Conservation (phyloP, 1,140 invertebrate genomes). For the Drosophila subobscura region DNA sequence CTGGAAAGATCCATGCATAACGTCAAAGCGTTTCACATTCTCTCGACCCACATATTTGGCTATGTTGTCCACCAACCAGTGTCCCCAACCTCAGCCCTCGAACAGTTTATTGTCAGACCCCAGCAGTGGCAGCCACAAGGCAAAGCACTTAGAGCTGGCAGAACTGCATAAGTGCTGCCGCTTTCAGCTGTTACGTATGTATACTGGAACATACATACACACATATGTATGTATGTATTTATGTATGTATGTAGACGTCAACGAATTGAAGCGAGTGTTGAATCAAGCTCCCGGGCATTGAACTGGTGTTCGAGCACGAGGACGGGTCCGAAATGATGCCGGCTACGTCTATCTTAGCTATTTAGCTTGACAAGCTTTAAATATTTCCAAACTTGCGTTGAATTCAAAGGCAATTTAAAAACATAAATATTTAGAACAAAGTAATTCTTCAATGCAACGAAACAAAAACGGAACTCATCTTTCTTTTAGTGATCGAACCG, state of each 20-base stretch:
- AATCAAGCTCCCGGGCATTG: slow-evolving; percentile 50
- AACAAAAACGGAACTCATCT: neutral
- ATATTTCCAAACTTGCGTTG: slow-evolving; percentile 9
- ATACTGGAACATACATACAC: no score
- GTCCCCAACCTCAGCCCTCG: neutral
- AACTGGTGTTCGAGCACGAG: slow-evolving; percentile 21
- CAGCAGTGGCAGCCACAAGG: slow-evolving; percentile 41
- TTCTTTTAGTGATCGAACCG: slow-evolving; percentile 21
- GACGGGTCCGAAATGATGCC: neutral
- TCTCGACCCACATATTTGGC: slow-evolving; percentile 5
- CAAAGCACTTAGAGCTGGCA: slow-evolving; percentile 39
- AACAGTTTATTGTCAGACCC: slow-evolving; percentile 1
- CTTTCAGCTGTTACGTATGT: slow-evolving; percentile 13
- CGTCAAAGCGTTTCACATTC: neutral
- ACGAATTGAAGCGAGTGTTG: slow-evolving; percentile 44
- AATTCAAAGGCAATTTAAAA: slow-evolving; percentile 3
- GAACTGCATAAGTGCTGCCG: slow-evolving; percentile 16
- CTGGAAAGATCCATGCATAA: no score
- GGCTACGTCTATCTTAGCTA: slow-evolving; percentile 22
- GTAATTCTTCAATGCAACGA: neutral
- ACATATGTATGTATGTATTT: neutral
- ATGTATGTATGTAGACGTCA: slow-evolving; percentile 32
- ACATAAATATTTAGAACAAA: neutral
- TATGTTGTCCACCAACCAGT: slow-evolving; percentile 1
- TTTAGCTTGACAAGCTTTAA: slow-evolving; percentile 14